Evolutionary conservation across 2,113 vertebrate genomes (phyloP).

Genomic region (Corydoras maculifer): DNA sequence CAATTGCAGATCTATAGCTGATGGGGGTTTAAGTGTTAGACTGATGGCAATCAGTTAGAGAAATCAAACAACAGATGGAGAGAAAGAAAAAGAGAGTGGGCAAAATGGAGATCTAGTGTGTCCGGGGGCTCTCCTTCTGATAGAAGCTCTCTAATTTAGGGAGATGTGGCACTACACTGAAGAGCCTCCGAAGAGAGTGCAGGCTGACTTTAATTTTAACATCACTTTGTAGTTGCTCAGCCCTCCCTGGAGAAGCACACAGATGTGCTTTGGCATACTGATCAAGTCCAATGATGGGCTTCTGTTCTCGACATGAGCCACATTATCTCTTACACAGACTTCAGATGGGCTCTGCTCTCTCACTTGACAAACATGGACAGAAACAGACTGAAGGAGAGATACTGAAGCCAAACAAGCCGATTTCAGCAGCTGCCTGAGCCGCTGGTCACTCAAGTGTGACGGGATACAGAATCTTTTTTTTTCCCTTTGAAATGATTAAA

Average conservation of each 20-base stretch:
- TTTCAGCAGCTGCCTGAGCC: not conserved
- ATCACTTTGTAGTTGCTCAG: constrained; percentile 54
- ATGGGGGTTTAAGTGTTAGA: not conserved
- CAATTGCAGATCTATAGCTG: not conserved
- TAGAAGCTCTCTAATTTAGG: constrained; percentile 49
- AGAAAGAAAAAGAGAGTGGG: constrained; percentile 12
- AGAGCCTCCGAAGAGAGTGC: constrained; percentile 47
- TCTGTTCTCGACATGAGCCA: constrained; percentile 42
- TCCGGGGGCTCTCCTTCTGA: constrained; percentile 48
- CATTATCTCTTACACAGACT: constrained; percentile 30
- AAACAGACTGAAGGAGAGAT: constrained; percentile 28
- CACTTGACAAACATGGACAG: constrained; percentile 43
- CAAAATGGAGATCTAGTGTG: constrained; percentile 30
- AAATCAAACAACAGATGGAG: constrained; percentile 17
- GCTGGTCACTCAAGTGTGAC: constrained; percentile 22
- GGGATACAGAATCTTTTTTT: constrained; percentile 3
- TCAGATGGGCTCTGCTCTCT: constrained; percentile 26
- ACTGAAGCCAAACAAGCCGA: constrained; percentile 13
- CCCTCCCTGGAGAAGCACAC: constrained; percentile 39
- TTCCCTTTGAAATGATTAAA: constrained; percentile 14
- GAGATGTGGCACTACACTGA: constrained; percentile 38
- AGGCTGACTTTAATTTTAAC: constrained; percentile 52
- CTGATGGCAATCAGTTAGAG: constrained; percentile 14
- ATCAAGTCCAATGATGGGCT: constrained; percentile 49
- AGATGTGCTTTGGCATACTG: constrained; percentile 41